Conservation (phyloP, 2,113 vertebrate genomes). For the Pantherophis guttatus region DNA sequence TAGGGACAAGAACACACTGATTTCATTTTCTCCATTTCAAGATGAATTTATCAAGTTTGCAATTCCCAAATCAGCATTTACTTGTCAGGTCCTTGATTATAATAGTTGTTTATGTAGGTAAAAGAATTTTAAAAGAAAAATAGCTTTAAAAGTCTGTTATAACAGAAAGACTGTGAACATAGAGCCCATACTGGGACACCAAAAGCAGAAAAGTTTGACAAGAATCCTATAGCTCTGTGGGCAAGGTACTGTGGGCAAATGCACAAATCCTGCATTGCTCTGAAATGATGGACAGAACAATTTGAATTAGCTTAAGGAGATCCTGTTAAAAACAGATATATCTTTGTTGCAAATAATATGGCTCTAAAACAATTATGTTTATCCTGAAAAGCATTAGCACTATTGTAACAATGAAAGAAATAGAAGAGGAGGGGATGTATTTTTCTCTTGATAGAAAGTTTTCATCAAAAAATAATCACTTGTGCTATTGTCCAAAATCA, state of each 20-base stretch:
- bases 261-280: background rate
- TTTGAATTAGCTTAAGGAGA: constrained; percentile 6
- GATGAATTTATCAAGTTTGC: background rate
- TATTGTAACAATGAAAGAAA: background rate
- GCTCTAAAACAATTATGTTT: constrained; percentile 37
- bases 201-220: background rate
- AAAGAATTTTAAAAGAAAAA: background rate
- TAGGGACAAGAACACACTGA: background rate
- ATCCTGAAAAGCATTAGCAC: constrained; percentile 24
- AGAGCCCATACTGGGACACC: background rate
- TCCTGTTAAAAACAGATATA: constrained; percentile 9
- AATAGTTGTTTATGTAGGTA: background rate
- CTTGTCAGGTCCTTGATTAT: background rate
- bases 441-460: constrained; percentile 57
- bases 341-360: constrained; percentile 27
- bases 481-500: constrained; percentile 39
- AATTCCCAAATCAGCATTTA: background rate
- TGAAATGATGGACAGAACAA: background rate
- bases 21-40: background rate
- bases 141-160: background rate
- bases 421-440: constrained; percentile 34
- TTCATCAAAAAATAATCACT: constrained; percentile 53
- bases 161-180: background rate
- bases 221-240: background rate
- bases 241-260: background rate